Percentiles rank a stretch among this genome's conserved stretches.
These are phyloP conservation scores for Proctacanthus coquilletti DNA, from an alignment of 1,140 invertebrate species.

Conservation along the genomic window DNA sequence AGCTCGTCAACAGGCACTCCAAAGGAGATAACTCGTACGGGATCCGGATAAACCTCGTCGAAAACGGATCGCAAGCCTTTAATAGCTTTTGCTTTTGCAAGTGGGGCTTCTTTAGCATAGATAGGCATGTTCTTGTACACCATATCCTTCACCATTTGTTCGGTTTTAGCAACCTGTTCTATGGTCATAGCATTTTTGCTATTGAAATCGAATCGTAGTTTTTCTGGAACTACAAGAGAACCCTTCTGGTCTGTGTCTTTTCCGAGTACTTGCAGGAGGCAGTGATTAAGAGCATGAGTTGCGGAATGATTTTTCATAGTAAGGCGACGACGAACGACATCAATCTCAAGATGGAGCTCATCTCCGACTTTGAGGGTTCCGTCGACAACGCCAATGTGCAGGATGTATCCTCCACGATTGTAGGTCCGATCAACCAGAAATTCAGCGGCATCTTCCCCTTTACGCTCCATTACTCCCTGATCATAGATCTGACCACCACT, in stretches of 20 bases:
- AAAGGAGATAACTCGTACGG: constrained; percentile 90
- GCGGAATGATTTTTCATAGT: constrained; percentile 99
- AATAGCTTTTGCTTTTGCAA: constrained; percentile 79
- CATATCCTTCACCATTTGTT: constrained; percentile 63
- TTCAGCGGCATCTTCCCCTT: constrained; percentile 73
- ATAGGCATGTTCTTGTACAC: constrained; percentile 68
- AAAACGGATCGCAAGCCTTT: constrained; percentile 94
- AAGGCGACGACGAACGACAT: constrained; percentile 62
- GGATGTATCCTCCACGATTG: constrained; percentile 87
- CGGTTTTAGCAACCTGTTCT: constrained; percentile 73
- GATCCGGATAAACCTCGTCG: constrained; percentile 98
- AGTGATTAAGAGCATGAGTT: constrained; percentile 94
- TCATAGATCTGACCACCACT: constrained; percentile 98
- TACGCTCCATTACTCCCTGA: constrained; percentile 85
- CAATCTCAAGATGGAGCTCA: constrained; percentile 64
- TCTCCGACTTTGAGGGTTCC: constrained; percentile 79
- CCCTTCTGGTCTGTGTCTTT: constrained; percentile 92
- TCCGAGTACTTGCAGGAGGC: constrained; percentile 74
- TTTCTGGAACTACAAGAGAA: constrained; percentile 95
- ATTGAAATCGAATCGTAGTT: constrained; percentile 93
- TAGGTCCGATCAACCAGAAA: constrained; percentile 91
- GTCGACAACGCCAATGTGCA: constrained; percentile 82
- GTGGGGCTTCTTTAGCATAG: constrained; percentile 75
- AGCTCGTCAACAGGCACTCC: constrained; percentile 85
- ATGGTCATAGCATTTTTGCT: constrained; percentile 82